phyloP scores from a whole-genome alignment of 1,140 invertebrate species.

The Zelostemma sp. region DNA sequence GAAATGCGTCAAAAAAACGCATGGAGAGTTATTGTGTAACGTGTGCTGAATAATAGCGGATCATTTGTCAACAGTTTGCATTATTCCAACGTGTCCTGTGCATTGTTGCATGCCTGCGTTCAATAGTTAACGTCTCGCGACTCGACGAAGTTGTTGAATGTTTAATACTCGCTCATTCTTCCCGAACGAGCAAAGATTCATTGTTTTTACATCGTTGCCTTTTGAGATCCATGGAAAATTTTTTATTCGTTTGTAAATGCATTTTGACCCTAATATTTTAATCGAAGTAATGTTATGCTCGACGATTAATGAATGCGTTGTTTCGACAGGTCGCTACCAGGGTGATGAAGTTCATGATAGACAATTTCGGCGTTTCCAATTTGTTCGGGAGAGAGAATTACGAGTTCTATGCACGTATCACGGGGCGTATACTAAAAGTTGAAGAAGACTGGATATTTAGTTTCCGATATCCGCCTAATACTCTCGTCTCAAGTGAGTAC shows the following conservation, averaged over 20 bases:
- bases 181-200: too few relatives aligned
- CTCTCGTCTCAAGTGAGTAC: constrained; percentile 80
- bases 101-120: background rate
- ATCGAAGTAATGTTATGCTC: too few relatives aligned
- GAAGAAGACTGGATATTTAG: constrained; percentile 96
- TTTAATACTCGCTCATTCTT: too few relatives aligned
- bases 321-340: constrained; percentile 84
- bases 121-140: background rate
- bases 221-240: background rate
- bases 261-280: background rate
- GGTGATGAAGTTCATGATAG: constrained; percentile 96
- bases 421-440: constrained; percentile 90
- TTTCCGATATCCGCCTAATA: constrained; percentile 90
- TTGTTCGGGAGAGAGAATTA: constrained; percentile 97
- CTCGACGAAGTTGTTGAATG: too few relatives aligned
- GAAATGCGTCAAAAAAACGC: constrained; percentile 15
- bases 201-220: too few relatives aligned
- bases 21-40: constrained; percentile 1
- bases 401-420: constrained; percentile 96
- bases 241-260: background rate
- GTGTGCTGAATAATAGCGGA: background rate
- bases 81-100: background rate
- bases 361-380: constrained; percentile 95
- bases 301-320: constrained; percentile 3
- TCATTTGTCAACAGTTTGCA: background rate